A percentile compares a stretch with the other conserved stretches of the same genome.
Conservation (phyloP, 2,888 invertebrate species). For the Sminthurinus aureus region DNA sequence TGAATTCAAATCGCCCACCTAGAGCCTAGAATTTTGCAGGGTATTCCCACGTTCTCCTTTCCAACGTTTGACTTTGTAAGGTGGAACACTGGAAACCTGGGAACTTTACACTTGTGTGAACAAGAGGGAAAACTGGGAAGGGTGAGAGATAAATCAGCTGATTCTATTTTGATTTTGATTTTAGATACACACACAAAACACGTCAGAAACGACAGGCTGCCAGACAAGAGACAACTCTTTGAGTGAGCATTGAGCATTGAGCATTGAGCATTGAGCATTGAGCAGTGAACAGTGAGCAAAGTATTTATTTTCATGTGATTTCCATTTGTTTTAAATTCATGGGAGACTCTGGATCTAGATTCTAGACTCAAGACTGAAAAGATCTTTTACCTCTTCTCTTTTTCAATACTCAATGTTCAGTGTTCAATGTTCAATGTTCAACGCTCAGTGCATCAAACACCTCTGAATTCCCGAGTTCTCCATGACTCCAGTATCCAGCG, state of each 20-base stretch:
- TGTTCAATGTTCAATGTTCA: too few relatives aligned
- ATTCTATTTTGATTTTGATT: not conserved
- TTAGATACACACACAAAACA: not conserved
- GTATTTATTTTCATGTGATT: not conserved
- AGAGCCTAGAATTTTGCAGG: not conserved
- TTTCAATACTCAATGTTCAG: too few relatives aligned
- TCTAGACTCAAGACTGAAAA: too few relatives aligned
- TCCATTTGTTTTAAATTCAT: not conserved
- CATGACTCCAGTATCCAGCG: too few relatives aligned
- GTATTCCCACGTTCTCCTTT: conserved; percentile 2
- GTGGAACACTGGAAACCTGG: not conserved
- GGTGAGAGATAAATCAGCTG: not conserved
- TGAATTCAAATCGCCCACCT: not conserved
- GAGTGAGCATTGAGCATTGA: too few relatives aligned
- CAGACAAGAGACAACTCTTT: too few relatives aligned
- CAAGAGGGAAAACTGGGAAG: not conserved
- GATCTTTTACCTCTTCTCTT: not conserved
- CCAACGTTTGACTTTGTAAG: not conserved
- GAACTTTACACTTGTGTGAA: not conserved
- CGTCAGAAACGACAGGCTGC: too few relatives aligned
- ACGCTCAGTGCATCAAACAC: too few relatives aligned
- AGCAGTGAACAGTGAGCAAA: too few relatives aligned
- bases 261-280: too few relatives aligned
- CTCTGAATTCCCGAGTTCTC: too few relatives aligned
- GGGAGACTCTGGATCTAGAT: not conserved